These are phyloP conservation scores for Phoronis australis DNA, from an alignment of 2,888 invertebrate genomes.

Conservation along the genomic window DNA sequence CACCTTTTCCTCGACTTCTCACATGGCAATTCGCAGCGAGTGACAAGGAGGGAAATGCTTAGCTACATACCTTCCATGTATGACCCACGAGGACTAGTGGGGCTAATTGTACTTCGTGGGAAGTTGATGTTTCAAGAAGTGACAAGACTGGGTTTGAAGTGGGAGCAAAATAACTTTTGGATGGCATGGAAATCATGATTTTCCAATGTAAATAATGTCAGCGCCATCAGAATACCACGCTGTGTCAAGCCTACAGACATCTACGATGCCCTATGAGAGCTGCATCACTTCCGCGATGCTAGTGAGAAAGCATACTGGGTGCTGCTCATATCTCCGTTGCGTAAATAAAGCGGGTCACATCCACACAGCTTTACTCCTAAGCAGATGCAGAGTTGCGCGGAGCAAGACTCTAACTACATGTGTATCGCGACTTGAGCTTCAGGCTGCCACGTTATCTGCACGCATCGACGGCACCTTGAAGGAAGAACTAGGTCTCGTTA, in stretches of 20 bases:
- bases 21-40: too few relatives aligned
- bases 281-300: conserved; percentile 24
- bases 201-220: background rate
- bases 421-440: background rate
- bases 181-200: too few relatives aligned
- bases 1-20: too few relatives aligned
- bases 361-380: background rate
- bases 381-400: background rate
- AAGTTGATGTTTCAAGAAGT: too few relatives aligned
- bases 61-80: too few relatives aligned
- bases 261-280: background rate
- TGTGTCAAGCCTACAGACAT: conserved; percentile 2
- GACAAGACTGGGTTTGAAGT: too few relatives aligned
- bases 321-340: too few relatives aligned
- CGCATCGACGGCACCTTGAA: background rate
- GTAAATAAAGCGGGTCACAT: background rate
- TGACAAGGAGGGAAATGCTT: too few relatives aligned
- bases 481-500: background rate
- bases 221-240: background rate
- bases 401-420: background rate
- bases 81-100: too few relatives aligned
- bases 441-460: background rate
- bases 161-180: too few relatives aligned
- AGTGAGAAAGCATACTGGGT: conserved; percentile 10
- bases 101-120: too few relatives aligned